Evolutionary conservation across 2,797 vertebrate genomes (phyloP).

Genomic region (Jordanella pulchra): DNA sequence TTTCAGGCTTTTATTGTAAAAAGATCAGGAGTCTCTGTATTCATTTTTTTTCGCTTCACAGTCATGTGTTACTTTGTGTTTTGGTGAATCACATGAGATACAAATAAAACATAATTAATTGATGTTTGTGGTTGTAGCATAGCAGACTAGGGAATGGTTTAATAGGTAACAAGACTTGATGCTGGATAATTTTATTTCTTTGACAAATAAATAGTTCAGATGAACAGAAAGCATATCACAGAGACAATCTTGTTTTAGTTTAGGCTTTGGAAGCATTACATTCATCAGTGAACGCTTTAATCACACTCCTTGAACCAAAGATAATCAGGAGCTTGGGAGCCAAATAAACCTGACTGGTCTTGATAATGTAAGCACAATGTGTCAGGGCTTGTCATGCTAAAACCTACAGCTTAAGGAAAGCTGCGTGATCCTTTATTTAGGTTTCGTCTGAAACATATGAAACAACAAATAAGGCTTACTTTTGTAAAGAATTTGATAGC

Average conservation of each 20-base stretch:
- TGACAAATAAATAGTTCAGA: constrained; percentile 2
- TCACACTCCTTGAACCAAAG: constrained; percentile 19
- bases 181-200: constrained; percentile 7
- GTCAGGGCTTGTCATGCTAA: constrained; percentile 31
- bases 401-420: constrained; percentile 10
- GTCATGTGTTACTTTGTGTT: background rate
- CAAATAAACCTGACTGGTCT: constrained; percentile 34
- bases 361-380: constrained; percentile 43
- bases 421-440: constrained; percentile 9
- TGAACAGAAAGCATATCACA: constrained; percentile 14
- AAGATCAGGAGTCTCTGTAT: background rate
- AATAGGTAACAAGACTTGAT: background rate
- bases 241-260: constrained; percentile 25
- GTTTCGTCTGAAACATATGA: constrained; percentile 17
- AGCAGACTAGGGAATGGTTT: background rate
- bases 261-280: constrained; percentile 29
- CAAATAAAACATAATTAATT: background rate
- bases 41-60: background rate
- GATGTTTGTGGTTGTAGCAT: background rate
- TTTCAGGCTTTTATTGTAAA: background rate
- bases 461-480: constrained; percentile 10
- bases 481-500: constrained; percentile 7
- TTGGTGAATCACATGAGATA: background rate
- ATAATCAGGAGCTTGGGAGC: constrained; percentile 22
- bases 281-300: constrained; percentile 34